Base-by-base conservation (phyloP, 2,888 invertebrate genomes). In the Phaonia tiefii region DNA sequence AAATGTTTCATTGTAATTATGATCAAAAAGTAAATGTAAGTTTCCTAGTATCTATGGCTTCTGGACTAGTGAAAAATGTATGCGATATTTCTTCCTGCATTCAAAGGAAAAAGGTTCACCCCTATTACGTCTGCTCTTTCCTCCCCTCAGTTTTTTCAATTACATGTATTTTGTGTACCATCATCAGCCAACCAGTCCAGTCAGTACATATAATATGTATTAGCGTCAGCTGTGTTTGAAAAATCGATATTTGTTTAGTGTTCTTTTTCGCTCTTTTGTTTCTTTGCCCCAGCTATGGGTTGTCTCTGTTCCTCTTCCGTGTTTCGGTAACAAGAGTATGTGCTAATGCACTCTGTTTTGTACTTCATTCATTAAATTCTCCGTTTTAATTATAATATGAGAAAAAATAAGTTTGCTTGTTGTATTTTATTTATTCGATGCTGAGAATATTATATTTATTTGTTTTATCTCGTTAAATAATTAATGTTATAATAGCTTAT, bases 141-240 rank as follows among this genome's bases (percentile, higher is more conserved):
- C 20, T 42, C 63, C 39, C 42, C 37, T 60, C 20, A 10, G 60
- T 39, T 54, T 44, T 26, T 63, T 63, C 13, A 63, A 63, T 63
- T 39, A 42, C 63, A 63, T 63, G 72, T 67, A 66, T 37, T 58
- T 44, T 65, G 75, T 42, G 25, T 37, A 46, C 42, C 17, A 31
- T 8, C 31, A 31, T n/a, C n/a, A n/a, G n/a, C n/a, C n/a, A 8
- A 11, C 17, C 37, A 60, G 60, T 13, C 10, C 15, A 39, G 22
- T 67, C 10, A 44, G 26, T 44, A 17, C 4, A 49, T 44, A 46
- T 39, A 63, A 11, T 22, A 67, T 72, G 44, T 5, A 31, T 42
- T 58, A 51, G 42, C 37, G 70, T 80, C 80, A 80, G 80, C 80
- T 80, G 80, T 80, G 76, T 73, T 76, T 80, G 72, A 73, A 76